Evolutionary conservation across 2,113 vertebrate species (phyloP).

Genomic region (Diadophis punctatus): DNA sequence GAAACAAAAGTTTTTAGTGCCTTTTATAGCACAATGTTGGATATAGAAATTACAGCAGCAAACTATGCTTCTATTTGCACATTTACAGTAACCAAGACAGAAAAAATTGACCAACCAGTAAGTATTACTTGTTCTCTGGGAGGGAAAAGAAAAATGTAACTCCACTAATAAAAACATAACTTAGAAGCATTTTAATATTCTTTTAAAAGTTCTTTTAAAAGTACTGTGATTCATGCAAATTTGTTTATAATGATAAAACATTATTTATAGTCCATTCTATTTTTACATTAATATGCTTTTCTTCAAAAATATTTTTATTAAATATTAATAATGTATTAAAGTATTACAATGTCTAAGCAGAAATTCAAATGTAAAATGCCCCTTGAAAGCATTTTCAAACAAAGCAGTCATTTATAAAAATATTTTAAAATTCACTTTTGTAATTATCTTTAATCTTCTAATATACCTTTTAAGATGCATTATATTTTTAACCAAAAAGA

Average conservation of each 20-base stretch:
- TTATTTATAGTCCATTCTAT: not conserved
- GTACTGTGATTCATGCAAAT: not conserved
- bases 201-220: not conserved
- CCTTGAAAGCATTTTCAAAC: not conserved
- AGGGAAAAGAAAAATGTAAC: not conserved
- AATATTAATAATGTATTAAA: not conserved
- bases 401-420: not conserved
- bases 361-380: not conserved
- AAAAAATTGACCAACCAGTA: conserved; percentile 61
- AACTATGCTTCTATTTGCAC: conserved; percentile 63
- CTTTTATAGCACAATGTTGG: conserved; percentile 57
- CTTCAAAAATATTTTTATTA: not conserved
- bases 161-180: not conserved
- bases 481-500: not conserved
- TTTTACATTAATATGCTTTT: not conserved
- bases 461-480: not conserved
- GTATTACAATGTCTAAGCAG: not conserved
- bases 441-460: not conserved
- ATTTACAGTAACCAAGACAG: conserved; percentile 47
- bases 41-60: conserved; percentile 64
- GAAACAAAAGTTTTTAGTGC: conserved; percentile 49
- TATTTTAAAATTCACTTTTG: not conserved
- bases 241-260: not conserved
- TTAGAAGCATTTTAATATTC: not conserved
- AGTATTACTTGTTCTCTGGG: conserved; percentile 26